phyloP scores from a whole-genome alignment of 2,888 invertebrate species.

The Catocala nupta region DNA sequence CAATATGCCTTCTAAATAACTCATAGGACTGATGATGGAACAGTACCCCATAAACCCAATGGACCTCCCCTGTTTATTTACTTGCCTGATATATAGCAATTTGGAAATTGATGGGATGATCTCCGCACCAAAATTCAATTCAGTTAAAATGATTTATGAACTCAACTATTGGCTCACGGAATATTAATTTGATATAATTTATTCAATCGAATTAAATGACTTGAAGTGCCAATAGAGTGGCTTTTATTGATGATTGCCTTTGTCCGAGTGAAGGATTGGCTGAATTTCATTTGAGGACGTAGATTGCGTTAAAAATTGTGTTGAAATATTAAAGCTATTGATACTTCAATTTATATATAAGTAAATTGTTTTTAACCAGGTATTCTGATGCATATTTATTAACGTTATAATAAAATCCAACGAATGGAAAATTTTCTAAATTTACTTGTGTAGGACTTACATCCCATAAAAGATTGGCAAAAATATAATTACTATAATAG shows the following conservation, averaged over 20 bases:
- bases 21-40: conserved; percentile 8
- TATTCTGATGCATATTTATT: too few species aligned
- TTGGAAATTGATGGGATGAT: conserved; percentile 30
- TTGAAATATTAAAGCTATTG: neutral
- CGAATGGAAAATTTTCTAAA: too few species aligned
- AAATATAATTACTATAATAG: too few species aligned
- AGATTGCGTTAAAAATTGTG: neutral
- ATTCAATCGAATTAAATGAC: conserved; percentile 30
- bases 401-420: too few species aligned
- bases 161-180: conserved; percentile 21
- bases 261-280: neutral
- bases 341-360: too few species aligned
- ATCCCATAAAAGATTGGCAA: too few species aligned
- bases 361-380: too few species aligned
- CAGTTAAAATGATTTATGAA: conserved; percentile 30
- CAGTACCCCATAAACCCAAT: conserved; percentile 14
- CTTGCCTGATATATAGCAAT: conserved; percentile 26
- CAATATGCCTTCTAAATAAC: conserved; percentile 8
- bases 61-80: conserved; percentile 19
- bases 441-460: too few species aligned
- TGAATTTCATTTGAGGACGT: neutral
- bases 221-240: conserved; percentile 13
- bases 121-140: conserved; percentile 31
- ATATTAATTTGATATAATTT: conserved; percentile 36
- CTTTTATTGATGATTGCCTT: conserved; percentile 5